These are phyloP conservation scores for Polyodon spathula DNA, from an alignment of 2,113 vertebrate genomes.

Conservation along the genomic window DNA sequence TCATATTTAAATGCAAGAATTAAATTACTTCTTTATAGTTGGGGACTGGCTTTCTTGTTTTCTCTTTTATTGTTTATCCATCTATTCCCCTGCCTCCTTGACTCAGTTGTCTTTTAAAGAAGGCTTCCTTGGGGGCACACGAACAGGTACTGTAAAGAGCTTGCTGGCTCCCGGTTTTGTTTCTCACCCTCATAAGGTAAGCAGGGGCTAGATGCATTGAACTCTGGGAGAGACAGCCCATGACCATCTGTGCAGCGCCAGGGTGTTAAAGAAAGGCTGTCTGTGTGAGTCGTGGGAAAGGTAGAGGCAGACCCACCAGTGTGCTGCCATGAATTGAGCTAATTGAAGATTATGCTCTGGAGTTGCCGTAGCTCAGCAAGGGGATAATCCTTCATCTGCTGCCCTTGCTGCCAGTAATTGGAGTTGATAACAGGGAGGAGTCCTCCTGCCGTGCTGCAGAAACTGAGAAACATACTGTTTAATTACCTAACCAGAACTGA, in stretches of 20 bases:
- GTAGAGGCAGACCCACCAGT: slow-evolving; percentile 51
- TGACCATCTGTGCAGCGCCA: slow-evolving; percentile 56
- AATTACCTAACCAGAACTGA: slow-evolving; percentile 62
- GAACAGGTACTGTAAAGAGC: slow-evolving; percentile 49
- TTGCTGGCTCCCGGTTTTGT: slow-evolving; percentile 40
- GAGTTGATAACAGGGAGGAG: slow-evolving; percentile 67
- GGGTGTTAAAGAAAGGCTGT: slow-evolving; percentile 43
- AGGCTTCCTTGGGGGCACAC: slow-evolving; percentile 28
- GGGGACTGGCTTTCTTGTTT: too few species aligned
- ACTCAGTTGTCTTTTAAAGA: slow-evolving; percentile 29
- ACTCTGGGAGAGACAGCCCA: slow-evolving; percentile 49
- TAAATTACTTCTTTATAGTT: too few species aligned
- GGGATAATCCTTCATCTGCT: slow-evolving; percentile 79
- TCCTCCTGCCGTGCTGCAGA: slow-evolving; percentile 61
- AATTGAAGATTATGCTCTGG: slow-evolving; percentile 73
- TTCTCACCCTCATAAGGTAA: slow-evolving; percentile 44
- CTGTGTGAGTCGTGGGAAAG: slow-evolving; percentile 69
- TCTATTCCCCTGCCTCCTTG: slow-evolving; percentile 51
- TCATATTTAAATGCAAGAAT: too few species aligned
- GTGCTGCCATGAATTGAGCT: slow-evolving; percentile 65
- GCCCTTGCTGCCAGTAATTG: slow-evolving; percentile 64
- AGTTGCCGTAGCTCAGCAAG: slow-evolving; percentile 56
- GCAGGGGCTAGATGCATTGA: slow-evolving; percentile 54
- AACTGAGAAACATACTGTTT: slow-evolving; percentile 69
- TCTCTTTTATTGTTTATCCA: slow-evolving; percentile 43